Evolutionary conservation across 2,888 invertebrate species (phyloP).

Genomic region (Balanococcus diminutus): DNA sequence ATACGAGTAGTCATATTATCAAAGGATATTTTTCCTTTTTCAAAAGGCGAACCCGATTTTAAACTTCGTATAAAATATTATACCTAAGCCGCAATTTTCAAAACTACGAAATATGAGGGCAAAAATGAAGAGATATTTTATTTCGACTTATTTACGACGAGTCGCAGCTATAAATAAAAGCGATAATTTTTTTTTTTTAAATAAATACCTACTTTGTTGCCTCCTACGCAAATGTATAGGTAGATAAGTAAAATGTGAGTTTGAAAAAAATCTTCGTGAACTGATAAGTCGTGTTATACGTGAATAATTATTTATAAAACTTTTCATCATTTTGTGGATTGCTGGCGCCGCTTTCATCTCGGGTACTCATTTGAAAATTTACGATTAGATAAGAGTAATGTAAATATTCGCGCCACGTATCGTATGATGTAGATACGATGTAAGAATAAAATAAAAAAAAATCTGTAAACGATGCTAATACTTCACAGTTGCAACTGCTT

Average conservation of each 20-base stretch:
- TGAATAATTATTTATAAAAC: background rate
- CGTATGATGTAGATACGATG: background rate
- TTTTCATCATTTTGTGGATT: background rate
- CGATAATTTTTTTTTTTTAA: background rate
- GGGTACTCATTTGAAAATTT: background rate
- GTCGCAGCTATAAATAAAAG: too few relatives aligned
- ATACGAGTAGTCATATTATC: background rate
- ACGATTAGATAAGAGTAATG: conserved; percentile 4
- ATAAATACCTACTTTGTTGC: background rate
- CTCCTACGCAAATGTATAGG: conserved; percentile 20
- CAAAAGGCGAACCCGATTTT: too few relatives aligned
- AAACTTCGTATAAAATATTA: background rate
- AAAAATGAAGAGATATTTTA: background rate
- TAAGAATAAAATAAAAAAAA: too few relatives aligned
- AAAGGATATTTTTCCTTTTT: background rate
- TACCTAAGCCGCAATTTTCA: background rate
- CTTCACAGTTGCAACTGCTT: background rate
- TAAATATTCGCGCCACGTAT: background rate
- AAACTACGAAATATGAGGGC: background rate
- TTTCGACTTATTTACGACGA: background rate
- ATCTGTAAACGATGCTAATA: background rate
- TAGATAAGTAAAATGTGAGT: conserved; percentile 21
- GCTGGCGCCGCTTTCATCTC: conserved; percentile 1
- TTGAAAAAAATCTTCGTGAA: background rate
- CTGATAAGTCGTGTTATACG: background rate